Conservation (phyloP, 2,797 vertebrate genomes). For the Parambassis ranga region DNA sequence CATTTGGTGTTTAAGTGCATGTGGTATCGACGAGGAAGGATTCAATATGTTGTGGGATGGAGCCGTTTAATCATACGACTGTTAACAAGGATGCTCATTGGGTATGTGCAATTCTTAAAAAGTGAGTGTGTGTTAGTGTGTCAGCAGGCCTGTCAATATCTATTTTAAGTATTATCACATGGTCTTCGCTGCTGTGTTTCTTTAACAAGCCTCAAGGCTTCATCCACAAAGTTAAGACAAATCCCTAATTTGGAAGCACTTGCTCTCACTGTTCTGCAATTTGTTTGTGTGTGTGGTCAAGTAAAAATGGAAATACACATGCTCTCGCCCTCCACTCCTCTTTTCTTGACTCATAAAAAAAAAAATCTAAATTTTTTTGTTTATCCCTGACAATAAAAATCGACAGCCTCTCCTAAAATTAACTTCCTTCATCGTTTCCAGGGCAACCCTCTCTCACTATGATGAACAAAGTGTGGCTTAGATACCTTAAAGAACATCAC, state of each 20-base stretch:
- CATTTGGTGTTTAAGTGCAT: not conserved
- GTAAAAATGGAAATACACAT: constrained; percentile 4
- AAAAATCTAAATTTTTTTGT: constrained; percentile 16
- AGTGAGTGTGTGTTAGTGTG: not conserved
- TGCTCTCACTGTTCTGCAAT: constrained; percentile 38
- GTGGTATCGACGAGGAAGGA: not conserved
- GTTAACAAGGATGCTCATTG: constrained; percentile 34
- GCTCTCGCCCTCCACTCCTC: not conserved
- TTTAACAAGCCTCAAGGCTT: constrained; percentile 61
- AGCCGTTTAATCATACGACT: constrained; percentile 28
- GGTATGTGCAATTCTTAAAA: constrained; percentile 1
- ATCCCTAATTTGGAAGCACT: constrained; percentile 49
- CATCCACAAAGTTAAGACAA: constrained; percentile 44
- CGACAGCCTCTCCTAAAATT: constrained; percentile 23
- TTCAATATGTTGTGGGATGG: not conserved
- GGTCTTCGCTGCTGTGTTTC: constrained; percentile 37
- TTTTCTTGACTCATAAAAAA: constrained; percentile 1
- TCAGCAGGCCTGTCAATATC: constrained; percentile 36
- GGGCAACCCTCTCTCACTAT: constrained; percentile 55
- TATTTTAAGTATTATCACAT: constrained; percentile 37
- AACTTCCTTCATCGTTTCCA: constrained; percentile 55
- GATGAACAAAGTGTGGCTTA: constrained; percentile 29
- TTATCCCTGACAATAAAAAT: constrained; percentile 50
- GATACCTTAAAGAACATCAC: constrained; percentile 41
- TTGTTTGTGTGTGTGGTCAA: not conserved